Conservation (phyloP, 2,888 invertebrate species). For the Drosophila tripunctata region DNA sequence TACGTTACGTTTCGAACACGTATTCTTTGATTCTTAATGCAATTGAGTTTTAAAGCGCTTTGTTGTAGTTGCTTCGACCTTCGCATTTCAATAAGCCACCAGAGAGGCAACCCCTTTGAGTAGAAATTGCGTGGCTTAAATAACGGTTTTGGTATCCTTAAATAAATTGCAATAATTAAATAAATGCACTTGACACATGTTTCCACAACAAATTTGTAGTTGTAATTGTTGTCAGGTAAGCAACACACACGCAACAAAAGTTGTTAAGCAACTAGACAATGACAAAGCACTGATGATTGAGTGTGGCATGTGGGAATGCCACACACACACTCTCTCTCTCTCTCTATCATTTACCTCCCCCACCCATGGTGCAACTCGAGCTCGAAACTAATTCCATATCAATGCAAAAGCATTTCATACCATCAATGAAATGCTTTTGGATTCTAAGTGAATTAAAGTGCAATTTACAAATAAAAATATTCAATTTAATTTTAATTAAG, state of each 20-base stretch:
- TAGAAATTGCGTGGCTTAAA: constrained; percentile 7
- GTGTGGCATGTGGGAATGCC: constrained; percentile 9
- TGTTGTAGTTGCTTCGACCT: not conserved
- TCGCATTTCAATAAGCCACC: constrained; percentile 25
- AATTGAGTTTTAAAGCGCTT: constrained; percentile 19
- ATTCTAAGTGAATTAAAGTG: too few species aligned
- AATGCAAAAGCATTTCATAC: not conserved
- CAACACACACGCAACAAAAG: constrained; percentile 16
- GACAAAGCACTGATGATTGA: constrained; percentile 16
- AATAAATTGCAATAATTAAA: constrained; percentile 55
- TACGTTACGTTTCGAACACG: constrained; percentile 28
- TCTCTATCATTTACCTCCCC: too few species aligned
- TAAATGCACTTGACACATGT: constrained; percentile 61
- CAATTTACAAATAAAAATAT: too few species aligned
- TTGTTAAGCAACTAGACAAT: constrained; percentile 14
- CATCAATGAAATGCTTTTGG: not conserved
- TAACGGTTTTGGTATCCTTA: constrained; percentile 11
- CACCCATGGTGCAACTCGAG: not conserved
- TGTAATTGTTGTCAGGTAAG: constrained; percentile 36
- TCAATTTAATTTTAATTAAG: too few species aligned
- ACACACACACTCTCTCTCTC: not conserved
- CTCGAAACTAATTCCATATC: constrained; percentile 3
- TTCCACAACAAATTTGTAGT: constrained; percentile 36
- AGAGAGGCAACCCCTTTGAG: constrained; percentile 12
- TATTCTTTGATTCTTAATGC: constrained; percentile 39